Conservation (phyloP, 2,888 invertebrate genomes). For the Mimachlamys varia region DNA sequence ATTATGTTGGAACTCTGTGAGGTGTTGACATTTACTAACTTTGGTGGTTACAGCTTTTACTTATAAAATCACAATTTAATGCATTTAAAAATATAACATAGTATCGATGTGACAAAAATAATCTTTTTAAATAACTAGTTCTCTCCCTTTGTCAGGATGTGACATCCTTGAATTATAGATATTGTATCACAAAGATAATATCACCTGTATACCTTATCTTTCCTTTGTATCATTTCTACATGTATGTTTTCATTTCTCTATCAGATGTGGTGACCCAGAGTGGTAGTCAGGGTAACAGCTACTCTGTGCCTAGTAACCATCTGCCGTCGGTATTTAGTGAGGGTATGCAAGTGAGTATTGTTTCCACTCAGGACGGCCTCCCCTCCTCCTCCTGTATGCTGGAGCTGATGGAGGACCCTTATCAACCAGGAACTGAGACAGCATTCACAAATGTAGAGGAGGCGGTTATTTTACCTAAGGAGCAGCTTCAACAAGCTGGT, state of each 20-base stretch:
- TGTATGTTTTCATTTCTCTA: not conserved
- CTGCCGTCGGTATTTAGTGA: not conserved
- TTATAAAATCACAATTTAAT: too few relatives aligned
- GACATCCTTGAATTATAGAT: too few relatives aligned
- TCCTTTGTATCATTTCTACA: too few relatives aligned
- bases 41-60: too few relatives aligned
- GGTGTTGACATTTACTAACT: too few relatives aligned
- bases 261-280: not conserved
- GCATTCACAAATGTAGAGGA: not conserved
- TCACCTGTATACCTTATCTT: too few relatives aligned
- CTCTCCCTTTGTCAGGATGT: too few relatives aligned
- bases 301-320: not conserved
- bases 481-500: not conserved
- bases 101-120: too few relatives aligned
- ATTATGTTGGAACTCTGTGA: too few relatives aligned
- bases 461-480: not conserved
- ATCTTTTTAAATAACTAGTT: too few relatives aligned
- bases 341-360: not conserved
- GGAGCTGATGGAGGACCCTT: not conserved
- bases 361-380: not conserved
- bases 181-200: too few relatives aligned
- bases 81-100: too few relatives aligned
- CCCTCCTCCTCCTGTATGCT: not conserved
- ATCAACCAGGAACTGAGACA: not conserved
- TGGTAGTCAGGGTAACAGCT: not conserved